phyloP scores from a whole-genome alignment of 2,113 vertebrate genomes.

The Tyto alba region DNA sequence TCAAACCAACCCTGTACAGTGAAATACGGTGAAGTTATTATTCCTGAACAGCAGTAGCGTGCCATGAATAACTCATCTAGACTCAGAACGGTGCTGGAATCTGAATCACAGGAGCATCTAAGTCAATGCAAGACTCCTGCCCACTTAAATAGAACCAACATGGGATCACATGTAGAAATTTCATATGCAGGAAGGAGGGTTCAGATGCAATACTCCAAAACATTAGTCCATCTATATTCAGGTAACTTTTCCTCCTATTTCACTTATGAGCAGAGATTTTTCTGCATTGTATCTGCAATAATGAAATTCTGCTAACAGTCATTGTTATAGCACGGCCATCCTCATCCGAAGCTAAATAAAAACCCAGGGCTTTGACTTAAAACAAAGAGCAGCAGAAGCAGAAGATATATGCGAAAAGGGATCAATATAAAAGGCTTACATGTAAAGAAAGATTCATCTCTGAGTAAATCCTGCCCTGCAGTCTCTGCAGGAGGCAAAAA shows the following conservation, averaged over 20 bases:
- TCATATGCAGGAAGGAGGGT: fast-evolving
- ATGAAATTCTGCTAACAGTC: neutral
- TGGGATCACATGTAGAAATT: neutral
- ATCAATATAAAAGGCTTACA: neutral
- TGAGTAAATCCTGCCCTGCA: neutral
- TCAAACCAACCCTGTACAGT: neutral
- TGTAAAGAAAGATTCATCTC: neutral
- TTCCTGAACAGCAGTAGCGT: neutral
- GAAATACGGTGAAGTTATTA: neutral
- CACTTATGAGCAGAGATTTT: neutral
- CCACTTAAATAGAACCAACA: neutral
- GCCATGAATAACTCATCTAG: neutral
- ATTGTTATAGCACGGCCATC: fast-evolving
- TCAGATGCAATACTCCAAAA: neutral
- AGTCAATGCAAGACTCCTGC: neutral
- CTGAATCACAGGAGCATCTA: neutral
- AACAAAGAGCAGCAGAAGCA: neutral
- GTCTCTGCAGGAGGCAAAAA: neutral
- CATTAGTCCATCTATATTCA: neutral
- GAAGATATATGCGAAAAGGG: neutral
- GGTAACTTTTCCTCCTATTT: neutral
- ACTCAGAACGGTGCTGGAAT: neutral
- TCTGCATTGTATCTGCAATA: neutral
- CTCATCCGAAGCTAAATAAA: neutral
- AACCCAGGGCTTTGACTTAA: neutral